Base-by-base conservation (phyloP, 2,888 invertebrate genomes). In the Hofmannophila pseudospretella region DNA sequence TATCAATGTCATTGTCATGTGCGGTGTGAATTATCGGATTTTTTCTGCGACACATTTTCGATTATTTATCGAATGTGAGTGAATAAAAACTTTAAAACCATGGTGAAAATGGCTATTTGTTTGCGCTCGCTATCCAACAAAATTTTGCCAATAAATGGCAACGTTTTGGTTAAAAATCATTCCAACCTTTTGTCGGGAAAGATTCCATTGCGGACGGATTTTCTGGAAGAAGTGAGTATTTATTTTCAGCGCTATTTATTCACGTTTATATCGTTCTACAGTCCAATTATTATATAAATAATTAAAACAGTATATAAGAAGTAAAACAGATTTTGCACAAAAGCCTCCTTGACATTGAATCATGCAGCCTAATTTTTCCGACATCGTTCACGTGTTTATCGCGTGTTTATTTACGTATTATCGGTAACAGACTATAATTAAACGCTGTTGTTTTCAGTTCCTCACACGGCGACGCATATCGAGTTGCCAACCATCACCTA, bases 151-250 rank as follows among this genome's bases (percentile, higher is more conserved):
- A 71, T 88, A 50, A 86, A 88, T 61, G 81, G 85, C 42, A 84
- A 89, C 41, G 82, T 88, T 60, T 75, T 85, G 36, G 81, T 88
- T 14, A 85, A 88, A 71, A 89, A 68, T 62, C 88, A 87, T 67
- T 67, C 87, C 40, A 82, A 77, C 60, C 88, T 85, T 51, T 66
- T 88, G 49, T 68, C 87, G 56, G 76, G 82, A 66, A 88, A 87
- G 68, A 72, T 89, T 51, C 80, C 84, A 28, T 45, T 69, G 41
- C 72, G 78, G 45, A 77, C 88, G 27, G 74, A 80, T 49, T 88
- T 88, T 79, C 66, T 88, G 42, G 87, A 88, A 70, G 82, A 90
- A 67, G 90, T 90, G 61, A 73, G 78, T 76, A 57, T n/a, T n/a
- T n/a, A n/a, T 44, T 51, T 41, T 45, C 31, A 23, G 32, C 22